These are phyloP conservation scores for Liparis tanakae DNA, from an alignment of 2,797 vertebrate genomes.

Conservation along the genomic window DNA sequence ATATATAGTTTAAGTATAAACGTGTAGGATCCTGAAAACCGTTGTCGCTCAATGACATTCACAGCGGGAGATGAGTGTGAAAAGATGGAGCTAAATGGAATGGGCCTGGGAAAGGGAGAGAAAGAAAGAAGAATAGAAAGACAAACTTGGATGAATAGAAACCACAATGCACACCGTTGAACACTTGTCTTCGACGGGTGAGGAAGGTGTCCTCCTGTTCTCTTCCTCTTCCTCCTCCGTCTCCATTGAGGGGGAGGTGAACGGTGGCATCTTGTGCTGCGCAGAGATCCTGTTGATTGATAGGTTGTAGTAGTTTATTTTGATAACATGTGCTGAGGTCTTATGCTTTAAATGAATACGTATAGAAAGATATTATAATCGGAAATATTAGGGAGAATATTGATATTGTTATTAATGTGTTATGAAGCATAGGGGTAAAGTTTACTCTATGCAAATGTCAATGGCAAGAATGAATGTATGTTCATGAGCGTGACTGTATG, in stretches of 20 bases:
- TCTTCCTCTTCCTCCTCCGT: slow-evolving; percentile 14
- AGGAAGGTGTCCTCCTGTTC: background rate
- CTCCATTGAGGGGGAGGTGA: background rate
- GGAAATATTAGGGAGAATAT: no score
- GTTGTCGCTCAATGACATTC: slow-evolving; percentile 8
- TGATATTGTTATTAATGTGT: no score
- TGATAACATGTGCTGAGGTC: no score
- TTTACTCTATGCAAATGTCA: no score
- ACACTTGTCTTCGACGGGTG: slow-evolving; percentile 5
- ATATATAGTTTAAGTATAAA: slow-evolving; percentile 1
- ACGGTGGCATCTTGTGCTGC: background rate
- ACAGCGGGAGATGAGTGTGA: slow-evolving; percentile 6
- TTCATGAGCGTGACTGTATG: no score
- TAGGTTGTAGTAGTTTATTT: no score
- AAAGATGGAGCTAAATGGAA: slow-evolving; percentile 1
- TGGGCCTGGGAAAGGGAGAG: background rate
- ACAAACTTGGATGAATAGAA: background rate
- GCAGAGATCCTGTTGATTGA: slow-evolving; percentile 48
- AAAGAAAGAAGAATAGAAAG: slow-evolving; percentile 6
- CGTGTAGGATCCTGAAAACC: background rate
- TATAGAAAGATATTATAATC: no score
- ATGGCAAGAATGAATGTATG: no score
- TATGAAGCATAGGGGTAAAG: no score
- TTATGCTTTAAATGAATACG: no score
- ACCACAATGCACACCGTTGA: slow-evolving; percentile 26